These are phyloP conservation scores for Cotesia congregata DNA, from an alignment of 2,888 invertebrate species.

Conservation along the genomic window DNA sequence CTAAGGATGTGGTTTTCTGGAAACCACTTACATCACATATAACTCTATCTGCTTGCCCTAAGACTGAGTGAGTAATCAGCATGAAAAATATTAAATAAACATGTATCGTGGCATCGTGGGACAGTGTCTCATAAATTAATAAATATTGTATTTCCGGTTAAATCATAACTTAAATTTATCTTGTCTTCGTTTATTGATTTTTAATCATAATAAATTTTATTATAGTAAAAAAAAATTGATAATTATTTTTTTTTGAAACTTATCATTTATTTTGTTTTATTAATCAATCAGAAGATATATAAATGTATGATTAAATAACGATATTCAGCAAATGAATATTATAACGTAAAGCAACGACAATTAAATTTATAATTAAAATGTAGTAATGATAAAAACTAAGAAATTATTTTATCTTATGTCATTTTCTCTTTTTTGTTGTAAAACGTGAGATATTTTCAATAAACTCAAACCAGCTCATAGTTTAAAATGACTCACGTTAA, in stretches of 20 bases:
- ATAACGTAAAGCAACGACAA: slow-evolving; percentile 23
- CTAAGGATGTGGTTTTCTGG: slow-evolving; percentile 53
- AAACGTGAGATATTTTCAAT: slow-evolving; percentile 13
- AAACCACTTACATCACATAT: slow-evolving; percentile 52
- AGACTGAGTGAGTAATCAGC: slow-evolving; percentile 19
- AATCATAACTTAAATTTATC: not conserved
- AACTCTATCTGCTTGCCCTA: not conserved
- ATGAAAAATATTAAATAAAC: not conserved
- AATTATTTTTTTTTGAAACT: slow-evolving; percentile 9
- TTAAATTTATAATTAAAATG: slow-evolving; percentile 37
- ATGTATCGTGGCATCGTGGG: not conserved
- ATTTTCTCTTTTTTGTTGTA: not conserved
- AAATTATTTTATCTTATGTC: not conserved
- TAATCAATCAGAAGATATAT: slow-evolving; percentile 55
- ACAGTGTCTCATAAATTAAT: not conserved
- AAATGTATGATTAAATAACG: slow-evolving; percentile 59
- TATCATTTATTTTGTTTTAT: slow-evolving; percentile 48
- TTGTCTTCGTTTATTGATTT: not conserved
- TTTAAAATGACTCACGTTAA: slow-evolving; percentile 15
- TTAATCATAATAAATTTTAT: too few species aligned
- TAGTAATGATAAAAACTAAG: slow-evolving; percentile 22
- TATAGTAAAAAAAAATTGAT: not conserved
- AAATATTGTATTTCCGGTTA: not conserved
- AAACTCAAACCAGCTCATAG: slow-evolving; percentile 14
- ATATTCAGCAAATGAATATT: slow-evolving; percentile 43